Percentiles rank a stretch among this genome's conserved stretches.
These are phyloP conservation scores for Hypotaenidia philippensis DNA, from an alignment of 2,797 vertebrate genomes.

Conservation along the genomic window DNA sequence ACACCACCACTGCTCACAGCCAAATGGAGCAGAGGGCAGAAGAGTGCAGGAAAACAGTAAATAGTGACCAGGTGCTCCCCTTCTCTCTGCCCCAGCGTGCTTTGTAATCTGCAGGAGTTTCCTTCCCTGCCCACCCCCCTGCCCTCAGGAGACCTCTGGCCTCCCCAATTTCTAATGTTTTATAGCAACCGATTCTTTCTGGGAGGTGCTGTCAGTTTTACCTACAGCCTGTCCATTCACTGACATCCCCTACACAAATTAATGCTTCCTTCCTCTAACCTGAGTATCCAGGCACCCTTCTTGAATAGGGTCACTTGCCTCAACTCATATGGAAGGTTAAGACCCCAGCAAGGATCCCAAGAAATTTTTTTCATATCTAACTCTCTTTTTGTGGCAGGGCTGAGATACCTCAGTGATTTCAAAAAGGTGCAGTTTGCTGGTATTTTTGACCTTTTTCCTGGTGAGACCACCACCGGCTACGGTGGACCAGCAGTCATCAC, in stretches of 20 bases:
- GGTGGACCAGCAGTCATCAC: accelerated
- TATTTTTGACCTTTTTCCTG: neutral
- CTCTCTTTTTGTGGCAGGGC: neutral
- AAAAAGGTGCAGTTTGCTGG: neutral
- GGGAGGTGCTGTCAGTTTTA: constrained; percentile 20
- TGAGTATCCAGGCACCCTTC: neutral
- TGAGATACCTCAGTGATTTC: neutral
- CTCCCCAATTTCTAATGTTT: neutral
- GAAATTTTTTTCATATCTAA: neutral
- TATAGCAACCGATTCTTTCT: neutral
- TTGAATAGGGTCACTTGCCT: neutral
- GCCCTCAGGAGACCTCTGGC: constrained; percentile 9
- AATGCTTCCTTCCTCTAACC: neutral
- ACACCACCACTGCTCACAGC: neutral
- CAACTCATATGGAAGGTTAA: neutral
- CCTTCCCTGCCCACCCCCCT: neutral
- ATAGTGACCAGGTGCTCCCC: constrained; percentile 31
- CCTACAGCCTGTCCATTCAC: neutral
- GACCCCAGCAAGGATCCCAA: neutral
- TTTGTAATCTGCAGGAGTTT: neutral
- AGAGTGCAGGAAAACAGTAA: neutral
- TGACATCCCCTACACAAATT: neutral
- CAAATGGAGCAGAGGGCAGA: neutral
- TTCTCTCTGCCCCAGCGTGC: neutral
- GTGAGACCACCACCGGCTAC: neutral